A percentile compares a stretch with the other conserved stretches of the same genome.
phyloP scores from a whole-genome alignment of 2,888 invertebrate genomes.

The Cyrtodaria siliqua region DNA sequence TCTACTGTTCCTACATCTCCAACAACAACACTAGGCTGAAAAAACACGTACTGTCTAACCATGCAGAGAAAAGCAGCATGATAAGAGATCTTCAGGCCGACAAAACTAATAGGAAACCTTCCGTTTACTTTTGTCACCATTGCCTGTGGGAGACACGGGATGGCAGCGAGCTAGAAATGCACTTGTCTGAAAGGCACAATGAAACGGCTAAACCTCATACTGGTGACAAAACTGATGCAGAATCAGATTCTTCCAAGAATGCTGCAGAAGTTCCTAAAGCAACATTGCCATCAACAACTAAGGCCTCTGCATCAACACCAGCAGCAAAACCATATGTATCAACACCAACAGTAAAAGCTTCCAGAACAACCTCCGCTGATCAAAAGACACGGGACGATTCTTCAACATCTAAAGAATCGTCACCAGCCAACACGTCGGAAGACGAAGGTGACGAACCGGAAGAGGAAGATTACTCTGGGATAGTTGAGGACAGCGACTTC shows the following conservation, averaged over 20 bases:
- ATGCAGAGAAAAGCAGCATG: conserved; percentile 52
- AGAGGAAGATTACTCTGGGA: conserved; percentile 33
- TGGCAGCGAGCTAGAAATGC: conserved; percentile 56
- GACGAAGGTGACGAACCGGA: conserved; percentile 37
- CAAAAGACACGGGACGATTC: conserved; percentile 37
- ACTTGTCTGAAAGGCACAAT: conserved; percentile 59
- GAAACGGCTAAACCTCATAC: conserved; percentile 5
- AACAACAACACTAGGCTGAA: conserved; percentile 70
- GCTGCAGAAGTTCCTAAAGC: no score
- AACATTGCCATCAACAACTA: no score
- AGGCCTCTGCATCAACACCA: no score
- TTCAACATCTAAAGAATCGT: background rate
- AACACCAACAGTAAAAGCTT: background rate
- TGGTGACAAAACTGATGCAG: no score
- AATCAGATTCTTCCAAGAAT: no score
- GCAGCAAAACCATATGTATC: no score
- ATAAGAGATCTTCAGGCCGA: conserved; percentile 64
- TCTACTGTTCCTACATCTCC: conserved; percentile 68
- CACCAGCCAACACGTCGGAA: conserved; percentile 23
- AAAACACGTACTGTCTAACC: conserved; percentile 70
- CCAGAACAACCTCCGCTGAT: conserved; percentile 10
- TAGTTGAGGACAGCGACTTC: conserved; percentile 54
- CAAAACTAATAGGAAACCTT: conserved; percentile 46
- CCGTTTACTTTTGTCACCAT: conserved; percentile 69
- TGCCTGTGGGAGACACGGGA: conserved; percentile 72